A percentile compares a stretch with the other conserved stretches of the same genome.
Conservation (phyloP, 2,113 vertebrate species). For the Lamprologus ornatipinnis region DNA sequence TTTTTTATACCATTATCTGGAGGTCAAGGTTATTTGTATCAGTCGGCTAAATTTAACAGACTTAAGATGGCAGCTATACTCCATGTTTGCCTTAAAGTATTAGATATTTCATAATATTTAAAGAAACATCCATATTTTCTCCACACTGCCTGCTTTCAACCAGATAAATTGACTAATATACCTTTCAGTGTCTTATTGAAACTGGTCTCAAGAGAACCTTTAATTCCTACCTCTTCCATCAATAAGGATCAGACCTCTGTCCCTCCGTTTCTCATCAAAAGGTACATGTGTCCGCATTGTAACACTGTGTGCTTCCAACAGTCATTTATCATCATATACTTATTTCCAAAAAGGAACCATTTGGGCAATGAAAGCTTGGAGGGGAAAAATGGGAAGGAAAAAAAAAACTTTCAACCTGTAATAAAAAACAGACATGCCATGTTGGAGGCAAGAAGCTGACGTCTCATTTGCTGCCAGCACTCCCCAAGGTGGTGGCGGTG, state of each 20-base stretch:
- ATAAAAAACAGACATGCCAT: conserved; percentile 72
- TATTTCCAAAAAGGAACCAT: conserved; percentile 38
- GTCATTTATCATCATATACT: conserved; percentile 53
- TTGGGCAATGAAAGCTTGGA: conserved; percentile 53
- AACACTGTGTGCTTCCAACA: conserved; percentile 38
- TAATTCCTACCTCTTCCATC: not conserved
- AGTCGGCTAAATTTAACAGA: not conserved
- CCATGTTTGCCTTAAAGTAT: not conserved
- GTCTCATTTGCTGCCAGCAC: conserved; percentile 56
- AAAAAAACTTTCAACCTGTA: conserved; percentile 52
- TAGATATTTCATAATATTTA: not conserved
- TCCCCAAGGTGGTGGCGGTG: conserved; percentile 39
- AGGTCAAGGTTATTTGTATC: not conserved
- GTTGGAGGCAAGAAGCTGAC: conserved; percentile 46
- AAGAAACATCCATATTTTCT: not conserved
- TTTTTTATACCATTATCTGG: not conserved
- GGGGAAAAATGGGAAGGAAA: not conserved
- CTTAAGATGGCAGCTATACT: not conserved
- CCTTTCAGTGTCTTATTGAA: conserved; percentile 15
- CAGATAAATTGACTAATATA: conserved; percentile 27
- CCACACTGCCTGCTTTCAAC: not conserved
- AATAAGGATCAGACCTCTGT: not conserved
- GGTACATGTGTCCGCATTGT: conserved; percentile 4
- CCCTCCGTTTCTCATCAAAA: conserved; percentile 22
- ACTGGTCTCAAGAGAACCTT: not conserved